A percentile compares a stretch with the other conserved stretches of the same genome.
Conservation (phyloP, 2,888 invertebrate species). For the Leistus spinibarbis region DNA sequence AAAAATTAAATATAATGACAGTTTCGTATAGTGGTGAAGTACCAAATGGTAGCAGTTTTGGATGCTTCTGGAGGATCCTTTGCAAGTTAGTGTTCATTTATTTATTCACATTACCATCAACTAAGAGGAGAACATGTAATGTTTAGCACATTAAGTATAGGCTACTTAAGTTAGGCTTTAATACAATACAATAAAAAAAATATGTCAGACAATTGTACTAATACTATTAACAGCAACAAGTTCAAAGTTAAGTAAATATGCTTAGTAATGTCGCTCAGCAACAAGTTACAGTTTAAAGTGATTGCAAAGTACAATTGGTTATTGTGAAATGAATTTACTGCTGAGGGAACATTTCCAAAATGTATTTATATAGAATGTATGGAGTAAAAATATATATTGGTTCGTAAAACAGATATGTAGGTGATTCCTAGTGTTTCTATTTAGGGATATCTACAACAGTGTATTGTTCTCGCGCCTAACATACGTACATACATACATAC, state of each 20-base stretch:
- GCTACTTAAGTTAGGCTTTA: too few relatives aligned
- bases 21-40: constrained; percentile 90
- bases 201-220: too few relatives aligned
- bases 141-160: too few relatives aligned
- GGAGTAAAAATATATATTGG: neutral
- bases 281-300: neutral
- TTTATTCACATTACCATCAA: too few relatives aligned
- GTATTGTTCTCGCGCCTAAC: neutral
- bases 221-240: too few relatives aligned
- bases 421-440: too few relatives aligned
- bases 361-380: neutral
- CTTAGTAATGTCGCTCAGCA: neutral
- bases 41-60: constrained; percentile 90
- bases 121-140: too few relatives aligned
- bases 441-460: neutral
- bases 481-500: neutral
- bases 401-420: neutral
- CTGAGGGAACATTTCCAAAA: neutral
- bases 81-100: constrained; percentile 68
- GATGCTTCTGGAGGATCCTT: constrained; percentile 90
- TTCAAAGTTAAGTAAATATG: neutral
- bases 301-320: neutral
- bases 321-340: neutral
- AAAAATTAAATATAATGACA: constrained; percentile 68
- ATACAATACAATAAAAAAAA: too few relatives aligned